Base-by-base conservation (phyloP, 2,797 vertebrate species). In the Fundulus diaphanus region DNA sequence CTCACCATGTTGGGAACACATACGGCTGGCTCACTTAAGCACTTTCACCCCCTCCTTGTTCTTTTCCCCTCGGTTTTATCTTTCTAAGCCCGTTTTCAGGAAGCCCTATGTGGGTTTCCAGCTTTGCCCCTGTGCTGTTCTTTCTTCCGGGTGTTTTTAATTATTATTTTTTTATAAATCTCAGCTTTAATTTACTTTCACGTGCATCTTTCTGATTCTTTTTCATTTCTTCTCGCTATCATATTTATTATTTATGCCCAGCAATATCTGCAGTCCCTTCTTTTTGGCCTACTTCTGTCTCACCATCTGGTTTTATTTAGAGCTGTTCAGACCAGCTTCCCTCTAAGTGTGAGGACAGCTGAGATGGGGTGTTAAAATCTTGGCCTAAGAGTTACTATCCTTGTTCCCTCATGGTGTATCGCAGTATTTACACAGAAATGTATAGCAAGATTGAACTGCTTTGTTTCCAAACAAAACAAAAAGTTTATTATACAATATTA, bases 241-340 rank as follows among this genome's bases (percentile, higher is more conserved):
- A 18, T 90, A 90, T 93, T 78, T 88, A 93, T 93, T 91, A 94
- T 93, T 93, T 87, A 91, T 89, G 77, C 84, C 83, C 75, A 70
- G 89, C 87, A 59, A 57, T 85, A 84, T 86, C 80, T 77, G 89
- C 80, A 37, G 35, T 73, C 79, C 81, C 73, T 80, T 82, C 77
- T 80, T 80, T 83, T 67, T 86, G 90, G 81, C 90, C 91, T 91
- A 90, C 85, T 94, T 92, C 87, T 90, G 90, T 92, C 89, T 87
- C 81, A 83, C 82, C 84, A 82, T 89, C 74, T 90, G 83, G 85
- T 82, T 87, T 82, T 71, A 46, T 85, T 82, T 82, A 85, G 72
- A 67, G 63, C 79, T 76, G 61, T 35, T 87, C 80, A 77, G 56
- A 73, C 73, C 42, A 67, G 69, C 70, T 52, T 82, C 79, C 54